Base-by-base conservation (phyloP, 2,797 vertebrate genomes). In the Amblyraja radiata region DNA sequence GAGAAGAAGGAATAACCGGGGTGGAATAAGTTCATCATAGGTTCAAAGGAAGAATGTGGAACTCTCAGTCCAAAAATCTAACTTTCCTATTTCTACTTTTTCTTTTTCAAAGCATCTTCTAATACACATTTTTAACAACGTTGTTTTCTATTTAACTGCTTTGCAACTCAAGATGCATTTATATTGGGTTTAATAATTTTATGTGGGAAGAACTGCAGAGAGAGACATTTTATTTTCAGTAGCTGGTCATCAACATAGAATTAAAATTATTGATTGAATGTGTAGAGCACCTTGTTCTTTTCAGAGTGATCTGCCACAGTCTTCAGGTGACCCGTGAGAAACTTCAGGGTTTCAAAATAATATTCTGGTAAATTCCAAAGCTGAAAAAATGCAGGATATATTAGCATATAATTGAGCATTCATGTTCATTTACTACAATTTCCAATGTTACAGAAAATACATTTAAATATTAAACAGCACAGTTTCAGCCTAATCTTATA, bases 281-380 rank as follows among this genome's bases (percentile, higher is more conserved):
- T 6, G 68, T 23, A 23, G 32, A 74, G 10, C 54, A 98, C 99
- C 98, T 99, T 99, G 96, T 99, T 99, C 95, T 99, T 99, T 94
- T 99, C 98, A 0, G 98, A 98, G 95, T 97, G 95, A 95, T 99
- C 98, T 0, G 98, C 99, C 0, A 99, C 97, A 9, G 98, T 99
- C 95, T 99, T 99, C 94, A 99, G 95, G 94, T 99, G 99, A 76
- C 96, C 95, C 73, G 99, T 97, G 93, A 99, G 95, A 95, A 99
- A 99, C 94, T 99, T 99, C 93, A 99, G 96, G 0, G 99, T 99
- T 96, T 99, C 98, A 1, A 97, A 99, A 94, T 99, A 98, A 95
- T 99, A 95, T 94, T 97, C 97, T 0, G 99, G 98, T 73, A 99
- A 97, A 95, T 99, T 98, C 78, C 97, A 97, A 94, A 99, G 99